Evolutionary conservation across 1,140 invertebrate species (phyloP), one percentile per base, ranked within the genome.

Genomic region (Planococcus citri): DNA sequence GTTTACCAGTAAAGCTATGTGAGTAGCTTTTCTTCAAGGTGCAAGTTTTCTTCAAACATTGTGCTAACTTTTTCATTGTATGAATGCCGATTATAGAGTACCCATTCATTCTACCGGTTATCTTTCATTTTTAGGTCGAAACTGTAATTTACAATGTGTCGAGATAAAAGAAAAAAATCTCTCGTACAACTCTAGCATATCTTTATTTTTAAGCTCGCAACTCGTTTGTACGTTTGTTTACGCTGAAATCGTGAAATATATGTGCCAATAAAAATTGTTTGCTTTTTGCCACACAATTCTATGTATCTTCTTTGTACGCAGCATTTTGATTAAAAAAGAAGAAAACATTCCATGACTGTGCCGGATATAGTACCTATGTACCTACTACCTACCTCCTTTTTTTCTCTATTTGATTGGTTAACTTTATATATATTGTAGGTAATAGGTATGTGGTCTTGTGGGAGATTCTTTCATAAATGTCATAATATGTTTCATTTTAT

Each of bases 251-350:
- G n/a, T n/a, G n/a, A n/a, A n/a, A n/a, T n/a, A n/a, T 51, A 51
- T 51, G 41, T 51, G 41, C 41, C 41, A 51, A 51, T 51, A 51
- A 51, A 51, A 51, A 51, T 51, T 51, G 41, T 51, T 51, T 51
- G 41, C 41, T 51, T 51, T 51, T 51, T 51, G 12, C 41, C 41
- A n/a, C 17, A 51, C 41, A 51, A 51, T 51, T 51, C 41, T 17
- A 51, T 51, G 17, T 51, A 51, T 51, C n/a, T 51, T 20, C n/a
- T 20, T 51, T 51, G 41, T 51, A 51, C 10, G 41, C 17, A 20
- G 41, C 3, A 51, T 51, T 51, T 51, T 51, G 41, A 51, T 51
- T 6, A 51, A 51, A 51, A 51, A 51, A 51, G 33, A 14, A 37
- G 33, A 51, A 51, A 51, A 51, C 2, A 51, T 20, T 51, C 41